Base-by-base conservation (phyloP, 2,888 invertebrate species). In the Leucophenga maculata region DNA sequence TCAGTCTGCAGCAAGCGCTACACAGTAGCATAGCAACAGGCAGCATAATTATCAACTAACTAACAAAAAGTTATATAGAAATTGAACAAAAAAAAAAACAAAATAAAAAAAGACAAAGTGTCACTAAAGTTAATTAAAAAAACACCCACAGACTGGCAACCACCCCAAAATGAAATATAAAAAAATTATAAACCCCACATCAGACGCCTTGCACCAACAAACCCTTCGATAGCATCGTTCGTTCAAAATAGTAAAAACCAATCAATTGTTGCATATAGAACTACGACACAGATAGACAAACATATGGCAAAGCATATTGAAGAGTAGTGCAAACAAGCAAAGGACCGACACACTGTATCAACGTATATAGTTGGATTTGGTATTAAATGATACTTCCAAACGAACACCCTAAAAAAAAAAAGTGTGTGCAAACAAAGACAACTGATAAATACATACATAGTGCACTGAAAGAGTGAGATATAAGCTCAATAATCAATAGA, bases 401-500 rank as follows among this genome's bases (percentile, higher is more conserved):
- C 6, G 16, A 50, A 50, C 13, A 46, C n/a, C 14, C 16, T 39
- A 44, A 62, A 44, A 62, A 16, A 44, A 44, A 62, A 20, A 22
- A 64, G 62, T 75, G 83, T 84, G 84, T 74, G 76, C 74, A 78
- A 80, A 83, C 85, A 80, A 81, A 81, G 78, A 76, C 75, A 78
- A 11, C 39, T 39, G 76, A 75, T 77, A 81, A 78, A 77, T 76
- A 80, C 11, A 39, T 6, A 39, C 39, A 39, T 11, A 67, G n/a
- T 69, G 70, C 72, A 75, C 65, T 75, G 72, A 75, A 76, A 76
- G 69, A 72, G 70, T 70, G 60, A 74, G 70, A 72, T 70, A 72
- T 50, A 57, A 18, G 22, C 82, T 83, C 84, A 86, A 83, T 84
- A 87, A 87, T 85, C 85, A 85, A 87, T 85, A 86, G 80, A 82